These are phyloP conservation scores for Andrena cerasifolii DNA, from an alignment of 1,140 invertebrate genomes.

Conservation along the genomic window DNA sequence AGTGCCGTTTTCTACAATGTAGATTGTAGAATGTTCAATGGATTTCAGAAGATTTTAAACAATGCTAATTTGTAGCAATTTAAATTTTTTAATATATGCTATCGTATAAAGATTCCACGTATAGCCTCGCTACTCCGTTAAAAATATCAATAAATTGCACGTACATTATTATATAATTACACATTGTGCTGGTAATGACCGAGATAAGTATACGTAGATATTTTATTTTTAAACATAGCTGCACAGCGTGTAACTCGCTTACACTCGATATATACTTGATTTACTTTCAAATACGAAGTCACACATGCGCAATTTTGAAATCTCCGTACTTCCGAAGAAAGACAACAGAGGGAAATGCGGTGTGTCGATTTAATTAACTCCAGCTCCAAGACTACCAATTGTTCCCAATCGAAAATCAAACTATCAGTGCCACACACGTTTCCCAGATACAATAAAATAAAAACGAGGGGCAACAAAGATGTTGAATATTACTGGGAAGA, in stretches of 20 bases:
- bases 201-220: conserved; percentile 27
- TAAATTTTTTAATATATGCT: not conserved
- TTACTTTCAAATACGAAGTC: not conserved
- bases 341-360: not conserved
- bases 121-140: not conserved
- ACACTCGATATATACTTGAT: not conserved
- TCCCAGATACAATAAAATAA: not conserved
- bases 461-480: not conserved
- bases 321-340: not conserved
- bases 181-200: not conserved
- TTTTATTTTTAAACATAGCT: conserved; percentile 35
- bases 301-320: not conserved
- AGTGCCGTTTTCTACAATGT: too few species aligned
- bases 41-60: too few species aligned
- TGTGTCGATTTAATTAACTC: too few species aligned
- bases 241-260: not conserved
- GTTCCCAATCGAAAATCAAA: not conserved
- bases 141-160: not conserved
- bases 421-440: not conserved
- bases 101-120: not conserved
- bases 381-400: too few species aligned
- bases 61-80: too few species aligned
- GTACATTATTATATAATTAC: conserved; percentile 26
- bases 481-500: not conserved
- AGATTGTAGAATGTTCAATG: too few species aligned